Evolutionary conservation across 2,888 invertebrate genomes (phyloP).

Genomic region (Lepidocyrtinus sp.): DNA sequence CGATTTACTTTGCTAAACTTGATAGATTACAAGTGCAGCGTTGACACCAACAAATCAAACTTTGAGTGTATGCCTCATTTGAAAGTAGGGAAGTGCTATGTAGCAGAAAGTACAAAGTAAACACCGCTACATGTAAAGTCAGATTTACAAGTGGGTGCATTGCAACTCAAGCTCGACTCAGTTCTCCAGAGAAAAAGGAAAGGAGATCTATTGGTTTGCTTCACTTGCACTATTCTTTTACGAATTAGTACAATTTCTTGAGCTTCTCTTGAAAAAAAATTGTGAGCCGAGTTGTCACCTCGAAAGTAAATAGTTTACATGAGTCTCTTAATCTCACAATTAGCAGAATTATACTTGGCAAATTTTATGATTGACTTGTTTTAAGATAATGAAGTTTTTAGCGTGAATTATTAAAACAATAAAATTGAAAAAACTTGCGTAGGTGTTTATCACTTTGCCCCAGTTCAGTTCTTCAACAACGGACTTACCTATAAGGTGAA

Average conservation of each 20-base stretch:
- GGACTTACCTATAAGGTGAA: too few species aligned
- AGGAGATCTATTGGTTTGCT: constrained; percentile 35
- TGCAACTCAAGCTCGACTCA: not conserved
- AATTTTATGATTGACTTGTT: not conserved
- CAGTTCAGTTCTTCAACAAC: too few species aligned
- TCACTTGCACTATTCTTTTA: constrained; percentile 36
- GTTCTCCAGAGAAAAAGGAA: constrained; percentile 46
- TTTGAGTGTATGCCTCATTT: not conserved
- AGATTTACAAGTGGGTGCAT: not conserved
- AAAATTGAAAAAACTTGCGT: too few species aligned
- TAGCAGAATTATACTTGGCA: not conserved
- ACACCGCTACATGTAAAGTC: too few species aligned
- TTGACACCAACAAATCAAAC: not conserved
- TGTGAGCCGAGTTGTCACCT: constrained; percentile 21
- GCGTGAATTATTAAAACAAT: too few species aligned
- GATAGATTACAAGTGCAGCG: not conserved
- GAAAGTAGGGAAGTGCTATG: too few species aligned
- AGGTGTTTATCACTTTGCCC: too few species aligned
- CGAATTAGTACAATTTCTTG: constrained; percentile 25
- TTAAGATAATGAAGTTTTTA: too few species aligned
- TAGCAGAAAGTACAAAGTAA: too few species aligned
- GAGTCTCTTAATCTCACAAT: too few species aligned
- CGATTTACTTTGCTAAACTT: not conserved
- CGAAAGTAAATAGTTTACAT: not conserved
- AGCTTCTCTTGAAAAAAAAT: not conserved